Evolutionary conservation across 2,888 invertebrate species (phyloP), one percentile per base, ranked within the genome.

Genomic region (Deilephila elpenor): DNA sequence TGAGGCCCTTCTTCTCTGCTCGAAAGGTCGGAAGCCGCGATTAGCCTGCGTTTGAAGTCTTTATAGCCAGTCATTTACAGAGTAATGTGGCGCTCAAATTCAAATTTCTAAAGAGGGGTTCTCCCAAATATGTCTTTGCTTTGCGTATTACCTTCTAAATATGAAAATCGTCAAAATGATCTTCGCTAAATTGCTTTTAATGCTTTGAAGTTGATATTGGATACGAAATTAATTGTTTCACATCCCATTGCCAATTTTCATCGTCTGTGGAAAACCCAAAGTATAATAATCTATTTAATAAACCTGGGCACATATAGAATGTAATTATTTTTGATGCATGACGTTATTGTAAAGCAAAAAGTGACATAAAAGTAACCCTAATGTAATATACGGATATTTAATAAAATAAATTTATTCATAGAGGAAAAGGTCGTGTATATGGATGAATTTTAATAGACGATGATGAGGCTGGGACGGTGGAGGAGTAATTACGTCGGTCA

Each of bases 11-110:
- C 88, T 89, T 89, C 84, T 87, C 84, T 84, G 83, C 81, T 84
- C 88, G 81, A 89, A 92, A 92, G 93, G 93, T 92, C 93, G 93
- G 92, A 93, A 93, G 92, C 89, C 89, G 86, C 92, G 93, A 93
- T 93, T 93, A 93, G 93, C 89, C 88, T 88, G 89, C 93, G 91
- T 92, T 93, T 93, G 92, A 93, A 90, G 92, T 93, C 92, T 92
- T 93, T 93, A 93, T 92, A 85, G 91, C 89, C 89, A 89, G 90
- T 89, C 91, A 91, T 93, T 92, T 89, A 87, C 88, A 85, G 86
- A 88, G 89, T 92, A 93, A 93, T 92, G 89, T 88, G 87, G 89
- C 88, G 88, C 89, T 89, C 84, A 91, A 91, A 93, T 92, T 91
- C 91, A 90, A 93, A 92, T 91, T 91, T 90, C 88, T 88, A 91